These are phyloP conservation scores for Ethmia dodecea DNA, from an alignment of 2,888 invertebrate genomes.

Conservation along the genomic window DNA sequence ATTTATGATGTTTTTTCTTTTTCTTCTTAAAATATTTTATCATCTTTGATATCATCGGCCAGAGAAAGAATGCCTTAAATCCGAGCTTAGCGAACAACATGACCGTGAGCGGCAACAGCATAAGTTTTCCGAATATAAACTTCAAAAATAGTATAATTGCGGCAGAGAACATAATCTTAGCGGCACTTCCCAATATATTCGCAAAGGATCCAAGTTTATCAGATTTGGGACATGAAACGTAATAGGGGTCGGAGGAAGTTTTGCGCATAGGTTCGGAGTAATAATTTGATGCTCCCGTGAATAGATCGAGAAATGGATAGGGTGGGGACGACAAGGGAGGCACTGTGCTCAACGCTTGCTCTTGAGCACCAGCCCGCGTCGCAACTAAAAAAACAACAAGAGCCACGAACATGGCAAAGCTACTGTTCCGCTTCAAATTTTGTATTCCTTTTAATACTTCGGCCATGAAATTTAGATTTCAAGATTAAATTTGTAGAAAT, in stretches of 20 bases:
- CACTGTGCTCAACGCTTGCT: conserved; percentile 49
- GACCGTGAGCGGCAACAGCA: conserved; percentile 55
- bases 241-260: conserved; percentile 46
- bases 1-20: conserved; percentile 53
- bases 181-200: conserved; percentile 59
- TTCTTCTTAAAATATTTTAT: conserved; percentile 64
- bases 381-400: conserved; percentile 49
- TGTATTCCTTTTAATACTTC: conserved; percentile 59
- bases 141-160: conserved; percentile 60
- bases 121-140: conserved; percentile 55
- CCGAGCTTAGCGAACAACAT: conserved; percentile 59
- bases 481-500: conserved; percentile 48
- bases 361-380: conserved; percentile 44
- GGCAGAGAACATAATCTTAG: conserved; percentile 66
- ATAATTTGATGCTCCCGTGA: conserved; percentile 54
- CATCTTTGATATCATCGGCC: conserved; percentile 68
- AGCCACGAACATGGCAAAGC: conserved; percentile 54
- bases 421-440: conserved; percentile 59
- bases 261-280: conserved; percentile 56
- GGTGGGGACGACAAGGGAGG: conserved; percentile 36
- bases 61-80: conserved; percentile 57
- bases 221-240: conserved; percentile 51
- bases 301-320: conserved; percentile 56
- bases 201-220: conserved; percentile 60
- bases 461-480: conserved; percentile 64